Evolutionary conservation across 2,113 vertebrate species (phyloP).

Genomic region (Trochalopteron elliotii): DNA sequence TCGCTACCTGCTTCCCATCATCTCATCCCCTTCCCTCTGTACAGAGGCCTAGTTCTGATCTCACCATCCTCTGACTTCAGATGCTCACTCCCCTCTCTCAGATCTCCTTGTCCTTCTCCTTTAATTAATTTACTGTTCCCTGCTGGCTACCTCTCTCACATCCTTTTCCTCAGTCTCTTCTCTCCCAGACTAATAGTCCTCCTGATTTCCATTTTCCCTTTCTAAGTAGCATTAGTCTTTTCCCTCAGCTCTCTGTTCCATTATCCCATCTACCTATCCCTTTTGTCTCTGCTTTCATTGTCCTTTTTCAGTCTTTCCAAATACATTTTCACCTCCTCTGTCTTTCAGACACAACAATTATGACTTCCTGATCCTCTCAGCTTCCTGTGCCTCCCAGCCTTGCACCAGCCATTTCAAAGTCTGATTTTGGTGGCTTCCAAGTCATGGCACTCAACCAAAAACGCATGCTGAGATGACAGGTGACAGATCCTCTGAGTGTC

Average conservation of each 20-base stretch:
- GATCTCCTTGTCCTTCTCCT: background rate
- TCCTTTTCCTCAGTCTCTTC: background rate
- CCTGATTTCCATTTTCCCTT: background rate
- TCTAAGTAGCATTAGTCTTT: background rate
- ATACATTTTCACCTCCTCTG: background rate
- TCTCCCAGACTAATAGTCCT: background rate
- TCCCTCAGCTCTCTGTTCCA: background rate
- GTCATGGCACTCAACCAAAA: background rate
- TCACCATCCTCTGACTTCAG: background rate
- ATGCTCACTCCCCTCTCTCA: background rate
- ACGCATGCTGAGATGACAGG: background rate
- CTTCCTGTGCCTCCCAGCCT: background rate
- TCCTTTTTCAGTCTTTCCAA: background rate
- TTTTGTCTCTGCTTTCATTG: background rate
- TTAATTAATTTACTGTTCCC: background rate
- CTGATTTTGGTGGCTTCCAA: background rate
- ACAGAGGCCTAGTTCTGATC: background rate
- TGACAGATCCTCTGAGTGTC: background rate
- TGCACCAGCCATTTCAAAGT: background rate
- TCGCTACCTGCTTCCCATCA: background rate
- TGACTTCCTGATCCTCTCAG: background rate
- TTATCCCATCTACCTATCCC: background rate
- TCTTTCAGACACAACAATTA: background rate
- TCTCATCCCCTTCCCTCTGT: background rate
- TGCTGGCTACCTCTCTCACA: background rate